Conservation (phyloP, 2,888 invertebrate species). For the Dorcus hopei region DNA sequence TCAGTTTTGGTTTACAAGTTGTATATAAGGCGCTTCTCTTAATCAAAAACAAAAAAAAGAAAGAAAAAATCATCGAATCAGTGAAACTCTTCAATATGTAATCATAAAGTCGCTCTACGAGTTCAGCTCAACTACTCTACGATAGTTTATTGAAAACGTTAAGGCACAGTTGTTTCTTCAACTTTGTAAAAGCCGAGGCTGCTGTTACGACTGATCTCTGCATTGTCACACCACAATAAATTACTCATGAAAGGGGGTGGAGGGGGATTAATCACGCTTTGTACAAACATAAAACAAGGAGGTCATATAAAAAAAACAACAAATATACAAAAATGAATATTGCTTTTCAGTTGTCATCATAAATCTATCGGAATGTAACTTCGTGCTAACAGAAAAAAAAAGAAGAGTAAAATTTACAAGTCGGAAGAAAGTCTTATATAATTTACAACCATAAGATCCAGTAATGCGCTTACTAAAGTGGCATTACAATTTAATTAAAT, state of each 20-base stretch:
- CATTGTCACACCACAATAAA: too few species aligned
- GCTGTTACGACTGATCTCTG: too few species aligned
- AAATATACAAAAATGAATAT: conserved; percentile 17
- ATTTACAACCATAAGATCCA: not conserved
- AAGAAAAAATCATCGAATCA: conserved; percentile 16
- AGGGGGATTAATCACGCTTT: not conserved
- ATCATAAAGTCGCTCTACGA: conserved; percentile 8
- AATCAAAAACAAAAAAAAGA: conserved; percentile 6
- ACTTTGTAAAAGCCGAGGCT: too few species aligned
- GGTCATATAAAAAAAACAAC: conserved; percentile 15
- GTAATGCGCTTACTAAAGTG: not conserved
- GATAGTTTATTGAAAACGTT: conserved; percentile 15
- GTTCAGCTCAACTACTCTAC: conserved; percentile 7
- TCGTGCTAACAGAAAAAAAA: conserved; percentile 15
- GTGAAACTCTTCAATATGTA: conserved; percentile 10
- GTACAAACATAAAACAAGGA: conserved; percentile 16
- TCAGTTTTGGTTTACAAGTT: conserved; percentile 18
- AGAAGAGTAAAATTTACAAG: conserved; percentile 11
- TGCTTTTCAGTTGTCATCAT: conserved; percentile 6
- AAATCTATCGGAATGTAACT: conserved; percentile 17
- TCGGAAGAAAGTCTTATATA: conserved; percentile 5
- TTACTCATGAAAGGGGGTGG: too few species aligned
- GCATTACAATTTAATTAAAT: not conserved
- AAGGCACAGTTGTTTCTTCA: conserved; percentile 14
- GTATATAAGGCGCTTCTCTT: conserved; percentile 26